Evolutionary conservation across 2,797 vertebrate genomes (phyloP), one percentile per base, ranked within the genome.

Genomic region (Dryobates pubescens): DNA sequence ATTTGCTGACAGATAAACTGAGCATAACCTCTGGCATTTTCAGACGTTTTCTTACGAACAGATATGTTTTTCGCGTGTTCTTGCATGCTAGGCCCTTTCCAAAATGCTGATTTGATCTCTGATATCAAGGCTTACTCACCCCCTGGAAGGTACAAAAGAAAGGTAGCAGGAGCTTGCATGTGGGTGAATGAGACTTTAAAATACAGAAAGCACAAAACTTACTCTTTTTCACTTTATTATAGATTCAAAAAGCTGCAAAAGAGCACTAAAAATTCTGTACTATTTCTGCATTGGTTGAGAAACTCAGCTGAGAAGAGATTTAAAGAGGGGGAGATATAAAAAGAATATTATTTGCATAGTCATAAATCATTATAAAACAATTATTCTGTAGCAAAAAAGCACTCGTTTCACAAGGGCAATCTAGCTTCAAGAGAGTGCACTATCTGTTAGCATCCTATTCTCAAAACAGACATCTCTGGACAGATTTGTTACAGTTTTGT

Each of bases 291-390:
- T 47, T 76, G 54, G 87, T 71, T 90, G 79, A 94, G 95, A 84
- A 95, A 82, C 5, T 29, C 74, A 85, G 82, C 71, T 87, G 89
- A 90, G 67, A 29, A 91, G 67, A 75, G 89, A 90, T 68, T 85
- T 95, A 41, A 86, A 81, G 91, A 76, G 90, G 75, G 61, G 81
- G 69, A 96, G 93, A 86, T 95, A 77, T 64, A 86, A 93, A 95
- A 96, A 93, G 90, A 94, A 92, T 74, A 93, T 93, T 96, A 96
- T 97, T 93, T 96, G 95, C 96, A 96, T 94, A 96, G 96, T 86
- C 92, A 89, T 64, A 73, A 92, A 90, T 93, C 91, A 96, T 96
- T 86, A 90, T 93, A 97, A 96, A 96, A 94, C 87, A 93, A 95
- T 93, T 93, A 92, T 91, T 94, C 93, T 79, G 88, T 30, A 93